Conservation (phyloP, 2,113 vertebrate species). For the Poicephalus meyeri region DNA sequence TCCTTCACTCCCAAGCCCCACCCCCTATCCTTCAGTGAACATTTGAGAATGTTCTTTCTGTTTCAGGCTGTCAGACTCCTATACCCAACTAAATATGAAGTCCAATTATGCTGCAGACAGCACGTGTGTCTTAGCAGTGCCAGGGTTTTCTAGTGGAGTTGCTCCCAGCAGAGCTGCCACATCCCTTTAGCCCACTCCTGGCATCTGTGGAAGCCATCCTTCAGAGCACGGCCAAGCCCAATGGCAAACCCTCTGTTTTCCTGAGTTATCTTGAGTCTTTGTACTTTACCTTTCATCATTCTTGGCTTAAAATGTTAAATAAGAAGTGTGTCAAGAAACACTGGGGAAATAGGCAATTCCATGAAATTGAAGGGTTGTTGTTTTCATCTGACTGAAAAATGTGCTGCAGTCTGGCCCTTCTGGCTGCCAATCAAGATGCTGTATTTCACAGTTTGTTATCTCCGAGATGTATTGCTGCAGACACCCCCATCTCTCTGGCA, state of each 20-base stretch:
- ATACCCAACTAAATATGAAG: accelerated
- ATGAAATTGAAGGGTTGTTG: accelerated
- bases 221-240: accelerated
- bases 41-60: neutral
- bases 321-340: accelerated
- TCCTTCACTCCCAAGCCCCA: neutral
- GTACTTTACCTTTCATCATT: neutral
- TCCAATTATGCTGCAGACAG: accelerated
- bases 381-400: neutral
- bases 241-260: accelerated
- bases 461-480: neutral
- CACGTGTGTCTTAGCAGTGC: accelerated
- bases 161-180: accelerated
- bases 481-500: accelerated
- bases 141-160: neutral
- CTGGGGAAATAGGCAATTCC: neutral
- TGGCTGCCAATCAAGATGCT: neutral
- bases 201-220: accelerated
- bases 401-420: neutral
- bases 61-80: neutral
- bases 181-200: accelerated
- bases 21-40: neutral
- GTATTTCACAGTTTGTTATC: neutral
- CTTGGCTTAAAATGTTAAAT: neutral
- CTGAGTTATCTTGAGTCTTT: accelerated